Percentiles rank a stretch among this genome's conserved stretches.
Evolutionary conservation across 1,140 invertebrate species (phyloP).

Genomic region (Papilio glaucus): DNA sequence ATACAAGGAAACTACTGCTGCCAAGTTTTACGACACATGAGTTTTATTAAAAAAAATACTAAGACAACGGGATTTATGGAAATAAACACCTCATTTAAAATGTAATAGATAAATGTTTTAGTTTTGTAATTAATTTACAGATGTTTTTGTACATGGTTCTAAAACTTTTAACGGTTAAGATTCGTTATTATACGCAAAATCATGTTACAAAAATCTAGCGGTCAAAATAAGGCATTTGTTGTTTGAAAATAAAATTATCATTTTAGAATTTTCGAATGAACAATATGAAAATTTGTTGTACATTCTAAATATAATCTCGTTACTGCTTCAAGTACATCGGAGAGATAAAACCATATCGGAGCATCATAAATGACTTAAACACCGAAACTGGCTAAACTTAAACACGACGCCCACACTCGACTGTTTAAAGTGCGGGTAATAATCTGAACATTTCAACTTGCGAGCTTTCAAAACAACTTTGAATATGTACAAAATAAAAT

Average conservation of each 20-base stretch:
- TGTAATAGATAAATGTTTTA: too few relatives aligned
- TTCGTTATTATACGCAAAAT: too few relatives aligned
- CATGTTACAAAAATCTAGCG: too few relatives aligned
- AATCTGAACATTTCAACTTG: slow-evolving; percentile 23
- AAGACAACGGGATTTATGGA: too few relatives aligned
- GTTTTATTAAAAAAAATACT: neutral
- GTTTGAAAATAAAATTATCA: neutral
- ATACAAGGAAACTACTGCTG: slow-evolving; percentile 14
- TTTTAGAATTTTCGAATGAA: neutral
- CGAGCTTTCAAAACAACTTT: slow-evolving; percentile 30
- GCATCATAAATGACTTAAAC: slow-evolving; percentile 25
- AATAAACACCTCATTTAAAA: too few relatives aligned
- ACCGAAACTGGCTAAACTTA: neutral
- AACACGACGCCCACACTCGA: slow-evolving; percentile 22
- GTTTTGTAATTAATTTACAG: too few relatives aligned
- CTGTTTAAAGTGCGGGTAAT: slow-evolving; percentile 5
- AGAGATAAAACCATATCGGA: neutral
- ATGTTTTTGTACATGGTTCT: too few relatives aligned
- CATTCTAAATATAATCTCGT: neutral
- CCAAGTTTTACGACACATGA: neutral
- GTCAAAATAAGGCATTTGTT: too few relatives aligned
- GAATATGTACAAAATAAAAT: neutral
- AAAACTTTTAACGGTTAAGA: too few relatives aligned
- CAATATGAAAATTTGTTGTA: neutral
- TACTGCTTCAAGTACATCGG: neutral